These are phyloP conservation scores for Lophura nycthemera DNA, from an alignment of 2,113 vertebrate species.

Conservation along the genomic window DNA sequence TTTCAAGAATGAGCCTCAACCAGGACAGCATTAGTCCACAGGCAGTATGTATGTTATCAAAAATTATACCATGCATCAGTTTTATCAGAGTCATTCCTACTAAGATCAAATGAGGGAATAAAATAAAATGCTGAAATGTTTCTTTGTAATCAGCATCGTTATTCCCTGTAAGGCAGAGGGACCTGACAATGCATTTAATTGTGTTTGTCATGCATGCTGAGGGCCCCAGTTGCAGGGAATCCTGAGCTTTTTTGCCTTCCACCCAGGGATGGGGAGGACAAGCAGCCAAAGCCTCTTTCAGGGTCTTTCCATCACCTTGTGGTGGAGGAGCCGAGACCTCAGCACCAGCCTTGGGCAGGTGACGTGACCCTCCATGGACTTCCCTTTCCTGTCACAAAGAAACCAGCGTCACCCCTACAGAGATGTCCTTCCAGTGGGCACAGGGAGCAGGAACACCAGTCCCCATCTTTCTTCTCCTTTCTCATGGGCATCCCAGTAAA, in stretches of 20 bases:
- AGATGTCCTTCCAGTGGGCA: neutral
- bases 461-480: neutral
- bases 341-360: neutral
- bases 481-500: neutral
- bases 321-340: neutral
- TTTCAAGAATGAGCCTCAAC: conserved; percentile 22
- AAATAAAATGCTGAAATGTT: conserved; percentile 65
- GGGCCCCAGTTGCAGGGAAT: neutral
- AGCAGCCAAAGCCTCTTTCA: neutral
- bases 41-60: conserved; percentile 65
- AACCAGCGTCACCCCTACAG: accelerated
- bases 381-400: neutral
- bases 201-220: conserved; percentile 47
- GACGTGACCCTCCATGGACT: accelerated
- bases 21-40: conserved; percentile 59
- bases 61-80: conserved; percentile 40
- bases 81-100: conserved; percentile 65
- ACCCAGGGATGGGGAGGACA: accelerated
- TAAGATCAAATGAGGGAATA: conserved; percentile 62
- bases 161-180: conserved; percentile 59
- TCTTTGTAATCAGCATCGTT: conserved; percentile 69
- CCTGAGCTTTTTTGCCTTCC: neutral
- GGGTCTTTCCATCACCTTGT: accelerated
- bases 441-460: accelerated
- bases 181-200: conserved; percentile 76